Base-by-base conservation (phyloP, 2,797 vertebrate genomes). In the Rousettus madagascariensis region DNA sequence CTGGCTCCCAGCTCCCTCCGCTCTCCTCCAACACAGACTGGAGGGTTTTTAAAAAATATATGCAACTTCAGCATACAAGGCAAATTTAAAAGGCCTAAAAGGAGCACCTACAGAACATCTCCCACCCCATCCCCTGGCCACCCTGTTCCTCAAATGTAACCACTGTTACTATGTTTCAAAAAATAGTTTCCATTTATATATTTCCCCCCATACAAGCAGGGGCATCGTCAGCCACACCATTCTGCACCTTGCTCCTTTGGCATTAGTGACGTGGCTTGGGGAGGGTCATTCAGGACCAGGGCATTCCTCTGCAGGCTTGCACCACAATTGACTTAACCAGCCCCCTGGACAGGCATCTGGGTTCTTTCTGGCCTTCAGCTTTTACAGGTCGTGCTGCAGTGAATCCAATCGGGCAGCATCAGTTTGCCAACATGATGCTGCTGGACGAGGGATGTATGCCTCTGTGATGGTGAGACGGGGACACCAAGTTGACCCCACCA, bases 191-290 rank as follows among this genome's bases (percentile, higher is more conserved):
- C 20, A 17, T 17, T 43, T 26, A 1, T 49, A 0, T 30, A 1
- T 17, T 65, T 12, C 53, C 33, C 69, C 33, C 55, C 30, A 3
- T 19, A 63, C n/a, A 77, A 46, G 63, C 36, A 5, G 85, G 61
- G 65, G 49, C 71, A 5, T 55, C 66, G 0, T 0, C 13, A 20
- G 86, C 36, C 51, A 13, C 12, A 0, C 36, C 1, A 28, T 12
- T 20, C 53, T 12, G 16, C 16, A 1, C n/a, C 6, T 10, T 2
- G 24, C 53, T 41, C 5, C 0, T 46, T 22, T 41, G 30, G 26
- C 49, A 41, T 69, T 4, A 30, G 41, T 5, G 46, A 24, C 28
- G 2, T 15, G 86, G 46, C 66, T 12, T 12, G 16, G 46, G 84
- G 43, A 46, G 46, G 38, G 16, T 11, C 8, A 3, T 36, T 59